These are phyloP conservation scores for Acropternis orthonyx DNA, from an alignment of 2,797 vertebrate species.

Conservation along the genomic window DNA sequence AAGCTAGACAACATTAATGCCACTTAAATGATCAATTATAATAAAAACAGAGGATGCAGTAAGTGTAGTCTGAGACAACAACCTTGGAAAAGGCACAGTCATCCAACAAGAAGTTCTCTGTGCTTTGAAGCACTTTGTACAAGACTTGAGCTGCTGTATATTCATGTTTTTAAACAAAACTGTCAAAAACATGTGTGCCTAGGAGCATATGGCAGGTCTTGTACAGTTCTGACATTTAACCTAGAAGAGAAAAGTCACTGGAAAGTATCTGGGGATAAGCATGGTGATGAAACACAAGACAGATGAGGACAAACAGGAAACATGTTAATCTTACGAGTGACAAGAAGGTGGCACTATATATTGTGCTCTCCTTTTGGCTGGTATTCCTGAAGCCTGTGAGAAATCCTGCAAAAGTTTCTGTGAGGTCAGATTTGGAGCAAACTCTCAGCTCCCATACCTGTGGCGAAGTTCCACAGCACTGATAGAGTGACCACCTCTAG, in stretches of 20 bases:
- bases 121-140: background rate
- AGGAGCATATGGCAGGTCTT: background rate
- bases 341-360: background rate
- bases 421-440: background rate
- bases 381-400: background rate
- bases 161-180: background rate
- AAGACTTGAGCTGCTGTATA: background rate
- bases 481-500: background rate
- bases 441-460: accelerated
- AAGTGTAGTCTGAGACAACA: background rate
- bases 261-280: background rate
- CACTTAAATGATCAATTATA: background rate
- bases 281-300: background rate
- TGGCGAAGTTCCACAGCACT: background rate
- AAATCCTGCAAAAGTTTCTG: background rate
- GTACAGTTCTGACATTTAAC: background rate
- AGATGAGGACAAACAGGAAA: background rate
- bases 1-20: background rate
- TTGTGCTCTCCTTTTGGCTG: background rate
- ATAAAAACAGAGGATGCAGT: background rate
- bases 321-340: background rate
- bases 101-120: background rate
- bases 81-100: background rate
- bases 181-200: background rate
- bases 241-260: background rate